Conservation (phyloP, 1,140 invertebrate genomes). For the Oedothorax gibbosus region DNA sequence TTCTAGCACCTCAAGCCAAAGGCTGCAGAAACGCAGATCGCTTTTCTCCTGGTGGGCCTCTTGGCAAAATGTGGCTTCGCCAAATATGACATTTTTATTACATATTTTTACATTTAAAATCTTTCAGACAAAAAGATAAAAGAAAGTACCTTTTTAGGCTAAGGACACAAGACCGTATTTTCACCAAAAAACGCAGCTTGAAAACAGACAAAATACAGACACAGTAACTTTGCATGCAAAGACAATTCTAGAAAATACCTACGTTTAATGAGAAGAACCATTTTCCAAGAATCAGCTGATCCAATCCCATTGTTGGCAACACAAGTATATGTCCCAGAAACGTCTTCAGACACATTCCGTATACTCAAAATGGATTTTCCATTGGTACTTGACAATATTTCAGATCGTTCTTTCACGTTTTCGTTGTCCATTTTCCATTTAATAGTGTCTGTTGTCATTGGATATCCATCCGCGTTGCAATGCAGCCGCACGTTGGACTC, state of each 20-base stretch:
- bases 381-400: neutral
- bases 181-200: neutral
- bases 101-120: too few relatives aligned
- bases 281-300: slow-evolving; percentile 16
- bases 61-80: too few relatives aligned
- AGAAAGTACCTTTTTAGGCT: too few relatives aligned
- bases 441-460: slow-evolving; percentile 84
- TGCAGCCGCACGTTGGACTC: slow-evolving; percentile 85
- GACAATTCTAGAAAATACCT: slow-evolving; percentile 4
- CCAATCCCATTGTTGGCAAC: slow-evolving; percentile 94
- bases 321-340: slow-evolving; percentile 90
- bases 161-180: neutral
- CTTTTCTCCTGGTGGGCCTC: too few relatives aligned
- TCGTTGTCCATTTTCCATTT: slow-evolving; percentile 79
- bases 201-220: neutral
- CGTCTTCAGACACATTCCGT: slow-evolving; percentile 80
- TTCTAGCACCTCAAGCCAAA: too few relatives aligned
- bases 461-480: slow-evolving; percentile 89
- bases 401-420: slow-evolving; percentile 63
- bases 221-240: too few relatives aligned
- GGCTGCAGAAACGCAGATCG: too few relatives aligned
- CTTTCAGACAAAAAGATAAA: too few relatives aligned
- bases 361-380: slow-evolving; percentile 80
- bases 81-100: too few relatives aligned
- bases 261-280: slow-evolving; percentile 48